Evolutionary conservation across 1,140 invertebrate species (phyloP), one percentile per base, ranked within the genome.

Genomic region (Nomia melanderi): DNA sequence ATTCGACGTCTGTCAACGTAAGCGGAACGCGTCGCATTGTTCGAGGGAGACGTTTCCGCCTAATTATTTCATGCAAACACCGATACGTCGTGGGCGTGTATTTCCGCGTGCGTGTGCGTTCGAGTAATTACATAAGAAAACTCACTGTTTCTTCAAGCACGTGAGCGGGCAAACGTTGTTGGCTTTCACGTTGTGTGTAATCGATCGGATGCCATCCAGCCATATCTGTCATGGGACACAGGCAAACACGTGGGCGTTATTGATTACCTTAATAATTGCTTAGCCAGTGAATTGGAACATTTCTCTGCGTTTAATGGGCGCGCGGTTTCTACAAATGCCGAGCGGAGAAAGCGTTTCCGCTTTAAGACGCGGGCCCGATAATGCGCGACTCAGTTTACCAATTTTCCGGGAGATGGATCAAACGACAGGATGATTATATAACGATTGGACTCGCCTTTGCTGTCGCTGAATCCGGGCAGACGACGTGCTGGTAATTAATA

Each of bases 121-220:
- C 74, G 50, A 59, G 79, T 78, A 80, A 77, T 73, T 84, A 64
- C 53, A 80, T 80, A 44, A 36, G 53, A 12, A 83, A 88, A 92
- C 98, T 98, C 96, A 99, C 98, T 99, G 98, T 95, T 99, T 99
- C 93, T 98, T 98, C 87, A 99, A 95, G 94, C 97, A 98, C 85
- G 98, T 99, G 96, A 98, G 97, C 57, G 99, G 98, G 93, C 98
- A 99, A 87, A 99, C 95, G 94, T 99, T 99, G 94, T 99, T 99
- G 85, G 97, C 98, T 95, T 99, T 99, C 86, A 98, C 97, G 93
- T 99, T 99, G 94, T 99, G 98, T 69, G 98, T 98, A 89, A 99
- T 98, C 93, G 95, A 95, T 92, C 98, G 94, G 85, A 99, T 94
- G 85, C 96, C 97, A 91, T 97, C 95, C 93, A 99, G 95, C 99